Percentiles rank a stretch among this genome's conserved stretches.
Evolutionary conservation across 2,797 vertebrate species (phyloP).

Genomic region (Ctenochaetus hawaiiensis): DNA sequence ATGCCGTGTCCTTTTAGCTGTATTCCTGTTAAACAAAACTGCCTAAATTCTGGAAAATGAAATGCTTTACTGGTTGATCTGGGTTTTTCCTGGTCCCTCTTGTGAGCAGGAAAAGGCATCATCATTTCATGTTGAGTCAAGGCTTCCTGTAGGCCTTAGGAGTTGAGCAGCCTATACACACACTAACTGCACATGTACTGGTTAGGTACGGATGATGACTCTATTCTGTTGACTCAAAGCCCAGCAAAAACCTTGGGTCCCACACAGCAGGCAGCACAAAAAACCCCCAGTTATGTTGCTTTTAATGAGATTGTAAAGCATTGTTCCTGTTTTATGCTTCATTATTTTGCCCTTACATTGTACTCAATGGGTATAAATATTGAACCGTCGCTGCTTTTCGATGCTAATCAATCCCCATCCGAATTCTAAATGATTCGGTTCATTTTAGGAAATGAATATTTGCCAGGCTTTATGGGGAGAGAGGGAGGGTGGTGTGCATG

Average conservation of each 20-base stretch:
- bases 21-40: not conserved
- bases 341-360: conserved; percentile 85
- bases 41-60: not conserved
- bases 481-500: conserved; percentile 53
- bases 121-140: conserved; percentile 25
- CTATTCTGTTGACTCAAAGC: conserved; percentile 86
- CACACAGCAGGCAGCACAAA: conserved; percentile 29
- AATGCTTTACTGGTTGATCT: not conserved
- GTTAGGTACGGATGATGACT: conserved; percentile 85
- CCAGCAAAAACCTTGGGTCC: conserved; percentile 79
- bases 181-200: conserved; percentile 80
- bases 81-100: conserved; percentile 13
- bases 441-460: conserved; percentile 89
- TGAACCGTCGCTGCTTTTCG: conserved; percentile 81
- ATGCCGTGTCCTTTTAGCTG: not conserved
- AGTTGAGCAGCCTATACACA: conserved; percentile 20
- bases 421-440: conserved; percentile 89
- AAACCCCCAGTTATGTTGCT: conserved; percentile 85
- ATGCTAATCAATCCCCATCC: conserved; percentile 89
- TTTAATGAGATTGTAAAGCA: conserved; percentile 90
- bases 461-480: conserved; percentile 67
- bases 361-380: conserved; percentile 89
- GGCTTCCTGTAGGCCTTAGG: conserved; percentile 1
- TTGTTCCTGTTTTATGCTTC: conserved; percentile 84
- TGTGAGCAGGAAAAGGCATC: conserved; percentile 4